Conservation (phyloP, 2,888 invertebrate genomes). For the Tenthredo amoena region DNA sequence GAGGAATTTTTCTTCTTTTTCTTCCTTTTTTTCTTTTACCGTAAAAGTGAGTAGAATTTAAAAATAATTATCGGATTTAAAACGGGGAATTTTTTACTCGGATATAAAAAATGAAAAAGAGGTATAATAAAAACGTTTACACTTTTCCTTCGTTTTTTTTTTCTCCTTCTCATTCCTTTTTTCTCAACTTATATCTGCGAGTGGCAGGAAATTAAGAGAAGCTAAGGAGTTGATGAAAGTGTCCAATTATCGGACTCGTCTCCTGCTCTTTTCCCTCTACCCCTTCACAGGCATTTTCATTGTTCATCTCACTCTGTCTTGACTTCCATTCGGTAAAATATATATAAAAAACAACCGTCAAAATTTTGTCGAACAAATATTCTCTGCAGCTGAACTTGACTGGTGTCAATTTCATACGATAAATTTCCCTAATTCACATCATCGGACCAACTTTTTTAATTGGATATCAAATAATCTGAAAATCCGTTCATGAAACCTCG, state of each 20-base stretch:
- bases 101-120: background rate
- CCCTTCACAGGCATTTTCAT: background rate
- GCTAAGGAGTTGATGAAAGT: constrained; percentile 67
- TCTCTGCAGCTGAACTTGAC: background rate
- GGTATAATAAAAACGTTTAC: background rate
- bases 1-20: background rate
- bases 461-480: background rate
- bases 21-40: background rate
- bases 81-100: background rate
- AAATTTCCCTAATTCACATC: background rate
- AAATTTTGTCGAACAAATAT: background rate
- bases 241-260: constrained; percentile 65
- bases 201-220: constrained; percentile 55
- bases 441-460: background rate
- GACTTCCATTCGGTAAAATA: background rate
- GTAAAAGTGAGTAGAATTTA: background rate
- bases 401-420: background rate
- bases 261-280: constrained; percentile 1
- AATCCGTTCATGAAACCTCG: background rate
- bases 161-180: background rate
- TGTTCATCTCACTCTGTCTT: background rate
- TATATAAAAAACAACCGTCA: background rate
- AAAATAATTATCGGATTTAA: constrained; percentile 21
- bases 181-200: constrained; percentile 5
- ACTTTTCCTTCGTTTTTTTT: background rate